Evolutionary conservation across 2,888 invertebrate genomes (phyloP).

Genomic region (Eucriotettix oculatus): DNA sequence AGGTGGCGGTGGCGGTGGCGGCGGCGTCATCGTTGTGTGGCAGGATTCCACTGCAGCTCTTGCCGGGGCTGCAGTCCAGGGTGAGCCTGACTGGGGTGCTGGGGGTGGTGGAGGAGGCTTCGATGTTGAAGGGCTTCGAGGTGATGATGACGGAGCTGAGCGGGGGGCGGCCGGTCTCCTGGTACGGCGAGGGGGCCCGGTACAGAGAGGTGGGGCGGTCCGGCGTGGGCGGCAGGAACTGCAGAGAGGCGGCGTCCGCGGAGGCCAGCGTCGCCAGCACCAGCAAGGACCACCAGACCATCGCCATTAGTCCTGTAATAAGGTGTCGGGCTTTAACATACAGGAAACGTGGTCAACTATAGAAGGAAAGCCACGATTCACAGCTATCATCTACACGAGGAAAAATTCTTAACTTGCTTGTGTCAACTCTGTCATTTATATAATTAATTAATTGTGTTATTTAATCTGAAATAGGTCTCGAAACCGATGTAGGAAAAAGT

Average conservation of each 20-base stretch:
- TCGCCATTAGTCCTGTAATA: too few species aligned
- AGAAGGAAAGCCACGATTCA: too few species aligned
- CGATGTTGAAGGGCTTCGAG: conserved; percentile 14
- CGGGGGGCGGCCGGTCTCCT: conserved; percentile 6
- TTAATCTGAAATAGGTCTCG: too few species aligned
- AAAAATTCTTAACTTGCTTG: too few species aligned
- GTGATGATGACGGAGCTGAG: conserved; percentile 13
- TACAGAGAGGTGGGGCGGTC: conserved; percentile 9
- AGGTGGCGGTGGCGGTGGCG: conserved; percentile 23
- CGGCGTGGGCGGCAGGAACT: neutral
- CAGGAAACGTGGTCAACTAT: too few species aligned
- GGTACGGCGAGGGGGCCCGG: conserved; percentile 11
- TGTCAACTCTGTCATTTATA: too few species aligned
- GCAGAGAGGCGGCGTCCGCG: neutral
- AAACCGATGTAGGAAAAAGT: too few species aligned
- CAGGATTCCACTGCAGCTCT: neutral
- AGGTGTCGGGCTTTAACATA: too few species aligned
- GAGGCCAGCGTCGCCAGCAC: neutral
- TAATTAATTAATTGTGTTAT: too few species aligned
- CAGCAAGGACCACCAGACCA: neutral
- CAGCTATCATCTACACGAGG: too few species aligned
- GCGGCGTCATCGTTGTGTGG: neutral
- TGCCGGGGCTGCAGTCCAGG: neutral
- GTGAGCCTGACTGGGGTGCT: neutral
- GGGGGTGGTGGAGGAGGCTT: conserved; percentile 4